Conservation (phyloP, 2,797 vertebrate species). For the Antrozous pallidus region DNA sequence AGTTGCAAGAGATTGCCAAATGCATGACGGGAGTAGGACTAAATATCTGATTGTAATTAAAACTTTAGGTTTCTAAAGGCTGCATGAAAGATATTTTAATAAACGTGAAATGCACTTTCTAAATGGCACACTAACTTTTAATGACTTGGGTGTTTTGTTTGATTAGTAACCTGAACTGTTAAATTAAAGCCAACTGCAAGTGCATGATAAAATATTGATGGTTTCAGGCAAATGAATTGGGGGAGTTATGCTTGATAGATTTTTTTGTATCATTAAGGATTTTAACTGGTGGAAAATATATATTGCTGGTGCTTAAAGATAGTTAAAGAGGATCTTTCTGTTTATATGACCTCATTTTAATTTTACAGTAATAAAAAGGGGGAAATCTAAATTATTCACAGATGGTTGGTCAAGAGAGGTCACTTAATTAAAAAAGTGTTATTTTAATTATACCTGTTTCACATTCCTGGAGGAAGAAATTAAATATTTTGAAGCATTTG, state of each 20-base stretch:
- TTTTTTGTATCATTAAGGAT: constrained; percentile 89
- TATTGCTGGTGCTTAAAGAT: constrained; percentile 88
- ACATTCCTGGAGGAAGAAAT: constrained; percentile 85
- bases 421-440: constrained; percentile 89
- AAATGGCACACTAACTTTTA: constrained; percentile 89
- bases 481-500: constrained; percentile 85
- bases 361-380: constrained; percentile 86
- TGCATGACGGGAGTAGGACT: constrained; percentile 86
- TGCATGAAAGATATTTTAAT: constrained; percentile 90
- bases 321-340: constrained; percentile 86
- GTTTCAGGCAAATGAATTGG: constrained; percentile 88
- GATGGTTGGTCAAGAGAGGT: constrained; percentile 88
- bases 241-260: constrained; percentile 87
- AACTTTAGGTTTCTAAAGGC: constrained; percentile 88
- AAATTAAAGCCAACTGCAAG: constrained; percentile 90
- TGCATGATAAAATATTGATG: constrained; percentile 89
- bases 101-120: constrained; percentile 89
- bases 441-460: constrained; percentile 89
- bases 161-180: constrained; percentile 90
- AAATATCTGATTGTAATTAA: constrained; percentile 90
- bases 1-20: constrained; percentile 82
- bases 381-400: constrained; percentile 87
- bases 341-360: constrained; percentile 87
- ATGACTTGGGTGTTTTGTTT: constrained; percentile 90
- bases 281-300: constrained; percentile 89